These are phyloP conservation scores for Gorsachius goisagi DNA, from an alignment of 2,113 vertebrate species.

Conservation along the genomic window DNA sequence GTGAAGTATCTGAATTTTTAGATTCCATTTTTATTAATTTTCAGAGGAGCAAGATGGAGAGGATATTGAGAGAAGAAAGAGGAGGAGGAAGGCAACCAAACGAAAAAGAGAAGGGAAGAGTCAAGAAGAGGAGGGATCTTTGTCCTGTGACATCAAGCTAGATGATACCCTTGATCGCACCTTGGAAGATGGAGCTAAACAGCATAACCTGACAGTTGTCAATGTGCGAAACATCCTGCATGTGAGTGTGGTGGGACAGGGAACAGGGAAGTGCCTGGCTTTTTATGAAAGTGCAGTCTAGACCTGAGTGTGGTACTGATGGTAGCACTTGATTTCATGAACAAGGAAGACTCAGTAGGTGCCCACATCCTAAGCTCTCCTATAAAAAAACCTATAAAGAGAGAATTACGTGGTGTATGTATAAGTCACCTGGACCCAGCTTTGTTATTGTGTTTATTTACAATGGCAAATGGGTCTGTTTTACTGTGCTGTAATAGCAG, in stretches of 20 bases:
- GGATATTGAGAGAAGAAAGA: slow-evolving; percentile 67
- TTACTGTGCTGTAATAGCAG: neutral
- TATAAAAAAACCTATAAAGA: fast-evolving
- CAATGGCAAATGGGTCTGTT: neutral
- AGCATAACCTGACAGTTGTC: slow-evolving; percentile 88
- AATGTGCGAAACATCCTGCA: slow-evolving; percentile 94
- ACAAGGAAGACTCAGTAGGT: neutral
- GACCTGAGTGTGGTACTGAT: fast-evolving
- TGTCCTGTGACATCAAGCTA: slow-evolving; percentile 77
- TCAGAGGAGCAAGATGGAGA: slow-evolving; percentile 75
- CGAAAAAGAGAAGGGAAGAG: slow-evolving; percentile 57
- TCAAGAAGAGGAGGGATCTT: slow-evolving; percentile 11
- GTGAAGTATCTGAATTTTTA: neutral
- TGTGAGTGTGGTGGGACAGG: slow-evolving; percentile 68
- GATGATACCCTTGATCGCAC: slow-evolving; percentile 87
- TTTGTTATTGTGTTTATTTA: neutral
- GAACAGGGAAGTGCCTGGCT: fast-evolving
- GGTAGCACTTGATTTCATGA: neutral
- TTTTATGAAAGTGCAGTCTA: neutral
- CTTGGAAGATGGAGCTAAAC: slow-evolving; percentile 87
- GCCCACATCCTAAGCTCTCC: fast-evolving
- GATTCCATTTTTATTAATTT: neutral
- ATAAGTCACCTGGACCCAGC: neutral
- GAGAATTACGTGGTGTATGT: fast-evolving
- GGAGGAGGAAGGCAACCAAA: slow-evolving; percentile 69